Evolutionary conservation across 2,888 invertebrate genomes (phyloP).

Genomic region (Allacma fusca): DNA sequence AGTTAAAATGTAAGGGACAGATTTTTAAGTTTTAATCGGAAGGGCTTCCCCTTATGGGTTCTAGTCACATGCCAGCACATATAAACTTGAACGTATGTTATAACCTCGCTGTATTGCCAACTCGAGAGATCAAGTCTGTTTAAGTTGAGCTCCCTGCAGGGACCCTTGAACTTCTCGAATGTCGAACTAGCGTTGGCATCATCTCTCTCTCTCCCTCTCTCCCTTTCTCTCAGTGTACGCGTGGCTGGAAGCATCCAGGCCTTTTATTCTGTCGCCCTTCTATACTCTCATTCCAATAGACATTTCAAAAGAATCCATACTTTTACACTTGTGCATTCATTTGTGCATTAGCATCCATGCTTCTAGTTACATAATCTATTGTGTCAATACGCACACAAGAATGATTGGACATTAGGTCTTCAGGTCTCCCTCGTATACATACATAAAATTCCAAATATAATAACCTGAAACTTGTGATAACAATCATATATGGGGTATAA

Average conservation of each 20-base stretch:
- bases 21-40: slow-evolving; percentile 30
- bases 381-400: slow-evolving; percentile 17
- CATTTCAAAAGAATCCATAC: slow-evolving; percentile 27
- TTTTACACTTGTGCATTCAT: slow-evolving; percentile 43
- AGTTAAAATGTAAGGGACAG: neutral
- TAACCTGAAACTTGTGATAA: too few relatives aligned
- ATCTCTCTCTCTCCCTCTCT: slow-evolving; percentile 8
- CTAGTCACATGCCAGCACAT: too few relatives aligned
- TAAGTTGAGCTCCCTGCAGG: neutral
- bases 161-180: slow-evolving; percentile 7
- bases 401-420: slow-evolving; percentile 10
- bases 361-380: slow-evolving; percentile 38
- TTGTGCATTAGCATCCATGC: slow-evolving; percentile 21
- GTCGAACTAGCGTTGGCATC: slow-evolving; percentile 28
- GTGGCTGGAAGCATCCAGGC: slow-evolving; percentile 41
- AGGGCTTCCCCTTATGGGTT: slow-evolving; percentile 26
- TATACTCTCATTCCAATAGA: slow-evolving; percentile 31
- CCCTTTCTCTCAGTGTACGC: slow-evolving; percentile 17
- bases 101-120: slow-evolving; percentile 36
- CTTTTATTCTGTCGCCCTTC: slow-evolving; percentile 36
- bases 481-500: too few relatives aligned
- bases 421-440: neutral
- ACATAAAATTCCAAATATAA: neutral
- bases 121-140: slow-evolving; percentile 27
- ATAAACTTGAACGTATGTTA: slow-evolving; percentile 36